phyloP scores from a whole-genome alignment of 2,797 vertebrate species.

The Potorous gilbertii region DNA sequence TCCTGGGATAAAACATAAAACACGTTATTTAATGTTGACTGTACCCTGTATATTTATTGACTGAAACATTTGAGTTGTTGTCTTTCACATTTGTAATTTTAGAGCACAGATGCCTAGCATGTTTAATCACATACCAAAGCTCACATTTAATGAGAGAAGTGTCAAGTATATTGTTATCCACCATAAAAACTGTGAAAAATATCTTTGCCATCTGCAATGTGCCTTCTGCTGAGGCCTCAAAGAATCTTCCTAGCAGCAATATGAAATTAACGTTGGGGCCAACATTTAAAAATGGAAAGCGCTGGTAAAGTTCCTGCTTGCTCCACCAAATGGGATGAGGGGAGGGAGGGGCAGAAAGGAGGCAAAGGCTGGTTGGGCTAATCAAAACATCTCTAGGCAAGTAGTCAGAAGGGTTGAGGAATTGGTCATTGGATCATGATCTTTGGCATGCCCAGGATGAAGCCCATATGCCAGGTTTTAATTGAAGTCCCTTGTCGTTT shows the following conservation, averaged over 20 bases:
- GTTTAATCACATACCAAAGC: conserved; percentile 84
- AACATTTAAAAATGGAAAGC: conserved; percentile 78
- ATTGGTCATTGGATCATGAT: neutral
- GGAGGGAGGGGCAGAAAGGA: neutral
- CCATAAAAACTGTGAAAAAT: conserved; percentile 86
- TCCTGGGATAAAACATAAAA: conserved; percentile 69
- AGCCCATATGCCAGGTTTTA: neutral
- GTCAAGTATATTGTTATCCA: conserved; percentile 86
- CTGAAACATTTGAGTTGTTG: conserved; percentile 82
- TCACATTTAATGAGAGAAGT: conserved; percentile 86
- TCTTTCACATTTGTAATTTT: conserved; percentile 84
- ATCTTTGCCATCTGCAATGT: conserved; percentile 83
- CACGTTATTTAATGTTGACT: conserved; percentile 81
- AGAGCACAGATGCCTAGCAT: conserved; percentile 82
- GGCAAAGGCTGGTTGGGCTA: neutral
- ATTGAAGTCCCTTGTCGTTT: neutral
- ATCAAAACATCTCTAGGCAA: neutral
- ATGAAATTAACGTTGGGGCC: conserved; percentile 79
- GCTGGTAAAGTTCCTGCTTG: conserved; percentile 51
- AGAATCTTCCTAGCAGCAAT: conserved; percentile 80
- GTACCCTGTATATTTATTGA: conserved; percentile 84
- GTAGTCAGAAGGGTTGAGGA: neutral
- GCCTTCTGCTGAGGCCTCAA: conserved; percentile 83
- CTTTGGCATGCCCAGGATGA: conserved; percentile 12
- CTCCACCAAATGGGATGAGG: neutral